These are phyloP conservation scores for Eidolon dupreanum DNA, from an alignment of 2,797 vertebrate genomes.

Conservation along the genomic window DNA sequence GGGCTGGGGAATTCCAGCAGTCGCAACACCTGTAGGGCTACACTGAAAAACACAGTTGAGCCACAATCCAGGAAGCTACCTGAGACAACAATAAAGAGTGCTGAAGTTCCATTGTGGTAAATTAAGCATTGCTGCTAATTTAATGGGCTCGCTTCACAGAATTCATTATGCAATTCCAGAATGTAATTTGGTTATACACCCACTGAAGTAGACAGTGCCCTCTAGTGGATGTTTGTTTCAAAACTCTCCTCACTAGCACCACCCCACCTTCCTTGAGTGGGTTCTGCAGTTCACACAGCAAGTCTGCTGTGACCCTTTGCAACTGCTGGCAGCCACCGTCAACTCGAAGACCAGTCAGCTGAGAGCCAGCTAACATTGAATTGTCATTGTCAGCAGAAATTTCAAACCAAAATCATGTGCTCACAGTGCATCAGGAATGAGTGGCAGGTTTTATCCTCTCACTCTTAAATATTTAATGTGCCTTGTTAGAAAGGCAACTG, in stretches of 20 bases:
- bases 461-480: neutral
- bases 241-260: neutral
- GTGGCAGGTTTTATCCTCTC: neutral
- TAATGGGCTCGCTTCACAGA: neutral
- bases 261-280: neutral
- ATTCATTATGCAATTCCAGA: neutral
- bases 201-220: constrained; percentile 45
- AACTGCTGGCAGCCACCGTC: neutral
- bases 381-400: neutral
- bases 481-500: neutral
- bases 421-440: neutral
- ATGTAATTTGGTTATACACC: neutral
- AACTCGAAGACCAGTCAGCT: neutral
- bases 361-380: neutral
- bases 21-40: neutral
- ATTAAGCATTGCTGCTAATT: neutral
- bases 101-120: neutral
- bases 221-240: constrained; percentile 27
- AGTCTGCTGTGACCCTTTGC: neutral
- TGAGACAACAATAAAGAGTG: neutral
- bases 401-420: neutral
- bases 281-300: neutral
- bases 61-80: neutral
- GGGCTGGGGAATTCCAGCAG: neutral
- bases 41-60: neutral